Evolutionary conservation across 2,888 invertebrate species (phyloP), one percentile per base, ranked within the genome.

Genomic region (Vesta saturnalis): DNA sequence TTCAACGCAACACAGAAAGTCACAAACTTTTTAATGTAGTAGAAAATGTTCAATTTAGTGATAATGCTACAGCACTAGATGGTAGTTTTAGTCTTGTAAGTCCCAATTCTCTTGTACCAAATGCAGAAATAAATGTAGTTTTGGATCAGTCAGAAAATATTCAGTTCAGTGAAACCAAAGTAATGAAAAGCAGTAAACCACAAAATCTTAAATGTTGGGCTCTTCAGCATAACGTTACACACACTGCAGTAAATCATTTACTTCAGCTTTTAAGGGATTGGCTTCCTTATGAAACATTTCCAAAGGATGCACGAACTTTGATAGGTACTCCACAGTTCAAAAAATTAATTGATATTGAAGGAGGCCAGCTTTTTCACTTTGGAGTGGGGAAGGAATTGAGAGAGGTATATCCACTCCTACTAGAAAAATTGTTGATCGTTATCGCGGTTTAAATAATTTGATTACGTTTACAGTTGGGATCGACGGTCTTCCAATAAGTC

Each of bases 31-130:
- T 43, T n/a, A 43, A 43, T 43, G 43, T 43, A 43, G 14, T 43
- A 43, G 43, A 43, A 43, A 43, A 43, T 14, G 12, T 43, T 43
- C 43, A 43, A 12, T 43, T 43, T 43, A 43, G 12, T 43, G 43
- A 43, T n/a, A 43, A 43, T 43, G 43, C 43, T n/a, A 43, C 10
- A 43, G 43, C 10, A 8, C 10, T 43, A 43, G 43, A 43, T 43
- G 43, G 43, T 43, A 43, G 43, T 43, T n/a, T 43, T 43, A 43
- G 43, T 43, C 43, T 43, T 43, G 43, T 43, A 43, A 43, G 43
- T 43, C 14, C 43, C 43, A 43, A 43, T n/a, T 43, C 43, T 43
- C 43, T 43, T 43, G 43, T n/a, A 43, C 43, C 43, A 43, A 43
- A 43, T 43, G n/a, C 43, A 43, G n/a, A 43, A 43, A 43, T 43